Conservation (phyloP, 2,113 vertebrate species). For the Gallinago jamesoni region DNA sequence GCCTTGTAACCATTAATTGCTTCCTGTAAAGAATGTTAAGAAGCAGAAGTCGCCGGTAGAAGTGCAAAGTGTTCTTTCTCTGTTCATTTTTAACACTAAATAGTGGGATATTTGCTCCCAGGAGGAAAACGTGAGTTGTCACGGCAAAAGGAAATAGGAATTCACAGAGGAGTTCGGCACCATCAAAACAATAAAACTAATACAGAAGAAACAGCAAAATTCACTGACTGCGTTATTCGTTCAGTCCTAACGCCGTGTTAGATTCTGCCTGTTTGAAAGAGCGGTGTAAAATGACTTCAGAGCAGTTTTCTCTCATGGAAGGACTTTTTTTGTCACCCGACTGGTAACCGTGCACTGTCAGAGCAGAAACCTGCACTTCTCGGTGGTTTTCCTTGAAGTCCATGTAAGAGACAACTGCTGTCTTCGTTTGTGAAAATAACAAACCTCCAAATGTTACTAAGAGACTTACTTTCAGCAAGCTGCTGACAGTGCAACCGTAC, state of each 20-base stretch:
- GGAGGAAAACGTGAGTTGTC: neutral
- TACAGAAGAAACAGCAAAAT: neutral
- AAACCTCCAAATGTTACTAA: neutral
- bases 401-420: neutral
- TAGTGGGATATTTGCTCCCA: neutral
- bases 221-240: accelerated
- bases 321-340: neutral
- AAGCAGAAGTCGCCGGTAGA: neutral
- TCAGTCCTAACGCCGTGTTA: accelerated
- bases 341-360: too few relatives aligned
- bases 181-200: neutral
- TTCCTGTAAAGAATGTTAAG: neutral
- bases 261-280: neutral
- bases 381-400: neutral
- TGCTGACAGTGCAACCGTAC: neutral
- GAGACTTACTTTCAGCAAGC: neutral
- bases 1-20: neutral
- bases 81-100: neutral
- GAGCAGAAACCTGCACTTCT: neutral
- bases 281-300: neutral
- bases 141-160: neutral
- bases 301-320: neutral
- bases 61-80: neutral
- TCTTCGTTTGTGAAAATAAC: neutral
- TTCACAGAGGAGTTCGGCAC: accelerated